Base-by-base conservation (phyloP, 2,797 vertebrate species). In the Acrossocheilus fasciatus region DNA sequence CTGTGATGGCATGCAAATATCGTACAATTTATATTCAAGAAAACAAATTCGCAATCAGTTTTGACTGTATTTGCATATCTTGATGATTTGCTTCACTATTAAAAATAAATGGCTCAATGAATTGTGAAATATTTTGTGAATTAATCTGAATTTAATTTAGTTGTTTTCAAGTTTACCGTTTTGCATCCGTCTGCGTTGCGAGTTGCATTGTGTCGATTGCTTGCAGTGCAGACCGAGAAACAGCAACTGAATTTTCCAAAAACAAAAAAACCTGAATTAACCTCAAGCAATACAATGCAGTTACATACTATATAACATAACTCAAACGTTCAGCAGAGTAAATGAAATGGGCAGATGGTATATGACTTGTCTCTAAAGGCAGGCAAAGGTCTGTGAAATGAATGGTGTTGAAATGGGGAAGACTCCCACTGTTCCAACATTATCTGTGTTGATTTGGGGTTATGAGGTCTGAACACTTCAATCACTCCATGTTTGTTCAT, bases 401-500 rank as follows among this genome's bases (percentile, higher is more conserved):
- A 30, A 45, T 43, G 45, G 30, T 68, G 34, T 54, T 39, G 23
- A 82, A 81, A n/a, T 72, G 45, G 68, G 20, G 11, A 47, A 47
- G 26, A 70, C 39, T 11, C 41, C 54, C 69, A 50, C 76, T 36
- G 77, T 81, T 79, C 34, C 68, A 52, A 86, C 78, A 81, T 64
- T 39, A 41, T 74, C 78, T 43, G 57, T 86, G 57, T 81, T 86
- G 43, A 81, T 81, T 86, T 74, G 41, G 6, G 57, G 85, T 41
- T 74, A 66, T 74, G 57, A 81, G 81, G 43, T 74, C 69, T 81
- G 70, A 81, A n/a, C 54, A 54, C 78, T 75, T 86, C 70, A 81
- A 81, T 86, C 78, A 81, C 34, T 36, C 20, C 23, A 11, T 81
- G 84, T 86, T 81, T 81, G 69, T 66, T 54, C 85, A 41, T 26